Evolutionary conservation across 30 jellyfish, hydroid and myxozoan species (phyloP), one percentile per base, ranked within the genome.

Genomic region (Aurelia aurita): DNA sequence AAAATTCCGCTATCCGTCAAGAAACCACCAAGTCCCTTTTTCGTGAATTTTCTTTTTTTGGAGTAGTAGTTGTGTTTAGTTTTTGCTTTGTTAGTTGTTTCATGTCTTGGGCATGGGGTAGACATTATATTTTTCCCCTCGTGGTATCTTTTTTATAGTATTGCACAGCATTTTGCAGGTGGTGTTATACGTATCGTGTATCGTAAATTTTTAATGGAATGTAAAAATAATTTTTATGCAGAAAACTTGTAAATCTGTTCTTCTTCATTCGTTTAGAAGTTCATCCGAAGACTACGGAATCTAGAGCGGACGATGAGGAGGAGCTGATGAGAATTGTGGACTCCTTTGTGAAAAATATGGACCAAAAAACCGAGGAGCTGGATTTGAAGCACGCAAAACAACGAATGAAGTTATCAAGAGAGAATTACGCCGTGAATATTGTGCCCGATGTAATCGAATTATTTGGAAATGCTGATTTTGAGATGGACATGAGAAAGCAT

Each of bases 401-500:
- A 46, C 20, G 58, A 44, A 57, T 74, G 2, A 58, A 62, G n/a
- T 60, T 74, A 2, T 49, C 76, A 59, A 34, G 18, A 18, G 59
- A 74, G 74, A 74, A 55, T 26, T 74, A 74, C 26, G 86, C 86
- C 28, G 55, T 74, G 12, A 74, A 74, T 43, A 74, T 74, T 19
- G 86, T 74, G 62, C 86, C 86, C 8, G 86, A 74, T 18, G 39
- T 74, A 46, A 74, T 74, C 26, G 86, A 23, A 7, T 9, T 74
- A 45, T 74, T 46, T 57, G 86, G 86, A 21, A 59, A 74, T 54
- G 86, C 86, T 6, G 86, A 74, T 57, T 74, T 53, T 18, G 86
- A 51, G 59, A 22, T 28, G 9, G 62, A 54, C 32, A 74, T 22
- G 19, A 26, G 43, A 23, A 34, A 27, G n/a, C 43, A 11, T 22